Evolutionary conservation across 2,888 invertebrate genomes (phyloP).

Genomic region (Ganaspis brasiliensis): DNA sequence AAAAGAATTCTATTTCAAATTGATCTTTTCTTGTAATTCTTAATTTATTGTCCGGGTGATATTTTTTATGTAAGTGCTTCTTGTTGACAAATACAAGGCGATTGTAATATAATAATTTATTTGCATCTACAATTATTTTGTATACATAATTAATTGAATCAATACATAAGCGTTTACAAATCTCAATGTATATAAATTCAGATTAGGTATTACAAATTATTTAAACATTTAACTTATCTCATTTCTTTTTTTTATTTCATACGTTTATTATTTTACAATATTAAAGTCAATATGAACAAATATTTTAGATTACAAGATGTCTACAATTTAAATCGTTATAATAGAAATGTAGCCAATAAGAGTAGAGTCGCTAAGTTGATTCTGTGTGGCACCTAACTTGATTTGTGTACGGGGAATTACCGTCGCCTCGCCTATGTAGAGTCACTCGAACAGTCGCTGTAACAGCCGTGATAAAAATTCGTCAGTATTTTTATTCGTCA

Average conservation of each 20-base stretch:
- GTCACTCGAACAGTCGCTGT: slow-evolving; percentile 95
- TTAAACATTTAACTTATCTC: slow-evolving; percentile 23
- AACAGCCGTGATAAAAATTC: slow-evolving; percentile 84
- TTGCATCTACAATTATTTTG: too few relatives aligned
- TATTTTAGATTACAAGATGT: slow-evolving; percentile 46
- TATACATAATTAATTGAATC: background rate
- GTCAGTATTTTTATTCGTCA: slow-evolving; percentile 65
- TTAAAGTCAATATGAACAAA: slow-evolving; percentile 40
- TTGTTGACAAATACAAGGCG: too few relatives aligned
- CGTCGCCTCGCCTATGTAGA: slow-evolving; percentile 90
- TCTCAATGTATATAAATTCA: background rate
- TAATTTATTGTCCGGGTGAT: too few relatives aligned
- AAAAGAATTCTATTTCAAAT: too few relatives aligned
- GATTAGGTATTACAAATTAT: slow-evolving; percentile 13
- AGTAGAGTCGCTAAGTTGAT: slow-evolving; percentile 64
- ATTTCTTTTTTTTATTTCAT: slow-evolving; percentile 47
- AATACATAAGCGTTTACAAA: background rate
- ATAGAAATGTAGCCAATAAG: slow-evolving; percentile 48
- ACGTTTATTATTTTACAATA: slow-evolving; percentile 22
- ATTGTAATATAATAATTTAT: too few relatives aligned
- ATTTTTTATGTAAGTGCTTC: too few relatives aligned
- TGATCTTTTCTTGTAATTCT: too few relatives aligned
- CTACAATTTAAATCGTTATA: slow-evolving; percentile 40
- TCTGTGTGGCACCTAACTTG: slow-evolving; percentile 77
- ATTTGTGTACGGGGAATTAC: slow-evolving; percentile 79